Base-by-base conservation (phyloP, 2,113 vertebrate species). In the Sisor rabdophorus region DNA sequence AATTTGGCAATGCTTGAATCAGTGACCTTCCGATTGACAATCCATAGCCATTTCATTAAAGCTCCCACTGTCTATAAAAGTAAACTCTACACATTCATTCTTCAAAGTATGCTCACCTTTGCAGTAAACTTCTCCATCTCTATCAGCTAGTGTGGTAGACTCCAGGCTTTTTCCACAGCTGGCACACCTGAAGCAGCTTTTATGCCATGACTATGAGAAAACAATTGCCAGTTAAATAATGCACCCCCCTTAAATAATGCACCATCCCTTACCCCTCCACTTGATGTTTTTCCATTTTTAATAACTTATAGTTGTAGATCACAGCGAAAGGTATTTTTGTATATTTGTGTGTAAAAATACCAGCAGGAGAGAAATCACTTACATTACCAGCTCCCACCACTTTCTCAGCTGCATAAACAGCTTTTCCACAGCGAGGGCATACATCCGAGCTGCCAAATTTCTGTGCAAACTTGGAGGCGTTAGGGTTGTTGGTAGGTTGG, bases 81-180 rank as follows among this genome's bases (percentile, higher is more conserved):
- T 44, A 44, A 32, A 32, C 17, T 59, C 15, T 28, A 28, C 26
- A 16, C 24, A 59, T 59, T 12, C 32, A 36, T 36, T 36, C 32
- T 28, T 59, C 16, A 24, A 10, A 17, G 30, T 16, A 74, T 74
- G 56, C 65, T 40, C 78, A 98, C 97, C 95, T 95, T 98, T 98
- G 88, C 97, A 98, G 88, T 94, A 98, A 82, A 98, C 95, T 82
- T 98, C 96, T 10, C 96, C 97, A 0, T 98, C 96, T 85, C 95
- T 94, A 84, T 98, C 97, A 0, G 96, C 95, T 78, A 98, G 81
- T 48, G 96, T 98, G 68, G 96, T 98, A 40, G 97, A 98, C 91
- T 98, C 96, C 73, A 98, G 90, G 71, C 97, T 93, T 88, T 98
- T 98, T 56, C 96, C 97, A 63, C 96, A 98, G 73, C 95, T 98